phyloP scores from a whole-genome alignment of 2,113 vertebrate genomes.

The Rynchops niger region DNA sequence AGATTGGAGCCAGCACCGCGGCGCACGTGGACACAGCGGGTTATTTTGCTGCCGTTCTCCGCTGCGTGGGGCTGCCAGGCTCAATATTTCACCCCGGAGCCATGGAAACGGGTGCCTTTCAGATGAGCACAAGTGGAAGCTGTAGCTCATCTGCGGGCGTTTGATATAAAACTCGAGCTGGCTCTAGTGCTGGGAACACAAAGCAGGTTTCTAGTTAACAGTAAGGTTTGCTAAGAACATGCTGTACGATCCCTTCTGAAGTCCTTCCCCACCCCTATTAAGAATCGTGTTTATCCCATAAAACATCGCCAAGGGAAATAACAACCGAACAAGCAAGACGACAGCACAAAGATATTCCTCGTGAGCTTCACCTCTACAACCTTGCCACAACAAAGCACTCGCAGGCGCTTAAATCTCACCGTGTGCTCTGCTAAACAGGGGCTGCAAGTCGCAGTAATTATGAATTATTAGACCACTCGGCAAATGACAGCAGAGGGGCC shows the following conservation, averaged over 20 bases:
- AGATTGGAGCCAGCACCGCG: not conserved
- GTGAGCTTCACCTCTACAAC: not conserved
- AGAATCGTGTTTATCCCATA: not conserved
- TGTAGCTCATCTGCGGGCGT: not conserved
- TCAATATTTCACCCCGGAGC: constrained; percentile 5
- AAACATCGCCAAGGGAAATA: not conserved
- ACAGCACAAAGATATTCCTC: not conserved
- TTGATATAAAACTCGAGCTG: not conserved
- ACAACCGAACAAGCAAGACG: not conserved
- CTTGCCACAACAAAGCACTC: constrained; percentile 2
- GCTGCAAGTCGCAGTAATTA: constrained; percentile 13
- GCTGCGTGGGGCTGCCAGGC: constrained; percentile 10
- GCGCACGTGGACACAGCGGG: not conserved
- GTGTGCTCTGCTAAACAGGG: not conserved
- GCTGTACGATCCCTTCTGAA: not conserved
- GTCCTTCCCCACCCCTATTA: not conserved
- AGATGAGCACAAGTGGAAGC: not conserved
- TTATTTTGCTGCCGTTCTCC: not conserved
- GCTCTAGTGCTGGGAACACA: not conserved
- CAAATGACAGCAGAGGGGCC: constrained; percentile 19
- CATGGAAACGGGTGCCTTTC: not conserved
- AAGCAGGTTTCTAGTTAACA: not conserved
- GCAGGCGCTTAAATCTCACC: not conserved
- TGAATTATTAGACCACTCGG: not conserved
- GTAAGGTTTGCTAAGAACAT: not conserved